Evolutionary conservation across 2,113 vertebrate genomes (phyloP).

Genomic region (Muntiacus reevesi): DNA sequence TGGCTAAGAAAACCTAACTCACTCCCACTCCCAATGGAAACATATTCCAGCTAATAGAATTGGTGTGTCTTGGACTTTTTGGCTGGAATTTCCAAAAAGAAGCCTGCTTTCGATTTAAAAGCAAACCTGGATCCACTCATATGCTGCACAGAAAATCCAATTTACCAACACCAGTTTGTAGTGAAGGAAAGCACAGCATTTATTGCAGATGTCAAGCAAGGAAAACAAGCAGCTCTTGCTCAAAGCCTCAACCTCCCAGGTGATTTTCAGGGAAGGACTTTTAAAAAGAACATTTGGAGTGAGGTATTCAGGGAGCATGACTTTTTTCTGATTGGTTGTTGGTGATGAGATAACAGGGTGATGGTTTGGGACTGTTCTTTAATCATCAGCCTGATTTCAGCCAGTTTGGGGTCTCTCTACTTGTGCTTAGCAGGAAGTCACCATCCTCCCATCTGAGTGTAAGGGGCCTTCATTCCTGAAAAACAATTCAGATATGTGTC

Average conservation of each 20-base stretch:
- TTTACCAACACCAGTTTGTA: background rate
- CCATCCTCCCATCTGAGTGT: background rate
- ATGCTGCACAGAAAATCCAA: background rate
- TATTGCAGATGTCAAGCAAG: background rate
- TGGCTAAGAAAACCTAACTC: background rate
- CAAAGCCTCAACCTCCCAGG: background rate
- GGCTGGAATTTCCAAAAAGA: background rate
- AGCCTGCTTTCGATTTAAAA: background rate
- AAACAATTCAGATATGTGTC: background rate
- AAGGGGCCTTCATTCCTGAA: background rate
- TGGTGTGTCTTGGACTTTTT: background rate
- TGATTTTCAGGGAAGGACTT: background rate
- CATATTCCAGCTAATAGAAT: background rate
- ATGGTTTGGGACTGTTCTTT: background rate
- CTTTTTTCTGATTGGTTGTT: background rate
- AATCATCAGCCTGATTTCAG: background rate
- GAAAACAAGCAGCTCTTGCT: background rate
- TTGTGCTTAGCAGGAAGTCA: background rate
- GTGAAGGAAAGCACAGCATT: background rate
- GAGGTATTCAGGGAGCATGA: background rate
- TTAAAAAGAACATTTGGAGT: background rate
- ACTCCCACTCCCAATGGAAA: background rate
- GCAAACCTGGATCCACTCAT: background rate
- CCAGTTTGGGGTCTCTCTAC: background rate
- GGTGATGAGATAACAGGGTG: background rate